Evolutionary conservation across 2,888 invertebrate species (phyloP).

Genomic region (Dynastes tityus): DNA sequence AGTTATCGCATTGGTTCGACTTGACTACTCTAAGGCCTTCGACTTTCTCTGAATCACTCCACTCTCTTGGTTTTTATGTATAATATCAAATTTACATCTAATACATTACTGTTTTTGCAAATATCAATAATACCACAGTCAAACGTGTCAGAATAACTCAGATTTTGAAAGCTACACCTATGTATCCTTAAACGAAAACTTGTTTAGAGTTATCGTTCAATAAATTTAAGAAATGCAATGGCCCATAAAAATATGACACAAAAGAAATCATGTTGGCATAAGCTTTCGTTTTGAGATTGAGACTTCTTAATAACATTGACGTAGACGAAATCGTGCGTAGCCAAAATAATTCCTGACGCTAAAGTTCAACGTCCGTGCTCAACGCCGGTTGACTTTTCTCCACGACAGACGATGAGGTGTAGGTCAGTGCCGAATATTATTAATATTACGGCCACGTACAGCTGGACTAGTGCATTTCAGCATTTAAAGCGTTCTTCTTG

Average conservation of each 20-base stretch:
- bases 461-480: slow-evolving; percentile 42
- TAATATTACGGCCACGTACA: slow-evolving; percentile 56
- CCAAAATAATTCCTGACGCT: slow-evolving; percentile 42
- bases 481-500: slow-evolving; percentile 42
- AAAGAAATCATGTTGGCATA: not conserved
- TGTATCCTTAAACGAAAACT: too few species aligned
- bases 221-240: not conserved
- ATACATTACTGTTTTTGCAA: too few species aligned
- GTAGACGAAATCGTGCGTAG: slow-evolving; percentile 40
- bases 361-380: slow-evolving; percentile 45
- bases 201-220: not conserved
- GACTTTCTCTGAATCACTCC: too few species aligned
- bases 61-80: too few species aligned
- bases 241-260: not conserved
- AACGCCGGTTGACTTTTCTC: slow-evolving; percentile 27
- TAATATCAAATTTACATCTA: too few species aligned
- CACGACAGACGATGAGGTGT: slow-evolving; percentile 39
- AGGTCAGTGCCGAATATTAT: slow-evolving; percentile 57
- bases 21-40: too few species aligned
- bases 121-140: too few species aligned
- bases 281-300: not conserved
- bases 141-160: too few species aligned
- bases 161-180: too few species aligned
- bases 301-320: slow-evolving; percentile 23
- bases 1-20: too few species aligned